These are phyloP conservation scores for Troglohyphantes excavatus DNA, from an alignment of 2,888 invertebrate species.

Conservation along the genomic window DNA sequence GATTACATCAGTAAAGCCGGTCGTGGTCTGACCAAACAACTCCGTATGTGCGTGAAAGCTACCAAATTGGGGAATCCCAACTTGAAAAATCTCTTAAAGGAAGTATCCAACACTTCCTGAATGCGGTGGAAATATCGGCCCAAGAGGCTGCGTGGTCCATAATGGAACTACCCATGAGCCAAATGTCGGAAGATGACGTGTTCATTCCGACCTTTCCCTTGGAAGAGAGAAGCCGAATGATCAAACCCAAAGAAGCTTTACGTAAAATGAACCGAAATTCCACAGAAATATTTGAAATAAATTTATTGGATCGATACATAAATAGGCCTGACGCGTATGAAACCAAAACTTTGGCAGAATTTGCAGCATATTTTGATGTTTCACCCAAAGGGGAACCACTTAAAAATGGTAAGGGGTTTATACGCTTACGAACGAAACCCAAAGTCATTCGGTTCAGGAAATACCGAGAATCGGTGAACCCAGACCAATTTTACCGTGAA, in stretches of 20 bases:
- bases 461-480: conserved; percentile 78
- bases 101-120: conserved; percentile 80
- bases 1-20: conserved; percentile 72
- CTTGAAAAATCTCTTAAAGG: conserved; percentile 79
- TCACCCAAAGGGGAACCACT: not conserved
- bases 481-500: conserved; percentile 80
- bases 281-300: not conserved
- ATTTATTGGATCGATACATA: not conserved
- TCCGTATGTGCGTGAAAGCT: not conserved
- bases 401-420: not conserved
- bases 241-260: conserved; percentile 79
- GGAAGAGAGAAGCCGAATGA: conserved; percentile 80
- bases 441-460: conserved; percentile 79
- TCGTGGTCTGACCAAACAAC: not conserved
- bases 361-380: not conserved
- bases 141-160: conserved; percentile 81
- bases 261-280: not conserved
- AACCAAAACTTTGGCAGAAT: not conserved
- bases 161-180: conserved; percentile 80
- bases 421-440: not conserved
- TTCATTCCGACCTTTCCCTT: conserved; percentile 80
- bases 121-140: conserved; percentile 80
- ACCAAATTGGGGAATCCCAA: not conserved
- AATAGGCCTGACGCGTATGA: not conserved
- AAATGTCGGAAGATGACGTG: conserved; percentile 71